Evolutionary conservation across 2,888 invertebrate genomes (phyloP).

Genomic region (Cartodere bifasciata): DNA sequence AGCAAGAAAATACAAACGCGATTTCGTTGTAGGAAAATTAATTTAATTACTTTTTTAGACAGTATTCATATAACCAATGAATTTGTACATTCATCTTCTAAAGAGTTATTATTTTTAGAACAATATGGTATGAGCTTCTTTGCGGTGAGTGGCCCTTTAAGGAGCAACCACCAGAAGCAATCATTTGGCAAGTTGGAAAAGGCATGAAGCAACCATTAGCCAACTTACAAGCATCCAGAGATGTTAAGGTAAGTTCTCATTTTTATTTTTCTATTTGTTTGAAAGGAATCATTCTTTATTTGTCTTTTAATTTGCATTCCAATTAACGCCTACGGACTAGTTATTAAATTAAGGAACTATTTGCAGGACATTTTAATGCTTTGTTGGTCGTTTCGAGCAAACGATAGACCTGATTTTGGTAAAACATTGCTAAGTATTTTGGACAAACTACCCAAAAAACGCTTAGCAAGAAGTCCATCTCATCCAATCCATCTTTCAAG

Average conservation of each 20-base stretch:
- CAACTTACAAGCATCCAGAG: conserved; percentile 85
- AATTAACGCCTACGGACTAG: neutral
- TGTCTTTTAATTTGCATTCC: neutral
- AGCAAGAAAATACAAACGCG: too few species aligned
- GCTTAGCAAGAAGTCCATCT: conserved; percentile 91
- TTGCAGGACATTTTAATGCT: conserved; percentile 85
- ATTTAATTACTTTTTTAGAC: too few species aligned
- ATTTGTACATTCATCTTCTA: too few species aligned
- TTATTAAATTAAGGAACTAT: conserved; percentile 1
- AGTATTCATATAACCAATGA: too few species aligned
- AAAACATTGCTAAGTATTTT: conserved; percentile 71
- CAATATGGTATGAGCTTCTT: conserved; percentile 96
- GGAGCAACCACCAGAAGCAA: conserved; percentile 83
- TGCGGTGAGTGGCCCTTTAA: conserved; percentile 96
- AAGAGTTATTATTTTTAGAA: too few species aligned
- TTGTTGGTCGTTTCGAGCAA: conserved; percentile 85
- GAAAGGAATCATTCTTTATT: conserved; percentile 1
- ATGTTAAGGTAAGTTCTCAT: conserved; percentile 70
- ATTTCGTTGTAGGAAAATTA: too few species aligned
- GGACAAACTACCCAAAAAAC: conserved; percentile 88
- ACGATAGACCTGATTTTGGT: conserved; percentile 84
- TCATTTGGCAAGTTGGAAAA: conserved; percentile 96
- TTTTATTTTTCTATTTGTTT: neutral
- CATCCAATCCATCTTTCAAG: conserved; percentile 95
- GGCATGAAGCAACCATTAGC: conserved; percentile 93